phyloP scores from a whole-genome alignment of 1,140 invertebrate species.

The Brachionus rotundiformis region DNA sequence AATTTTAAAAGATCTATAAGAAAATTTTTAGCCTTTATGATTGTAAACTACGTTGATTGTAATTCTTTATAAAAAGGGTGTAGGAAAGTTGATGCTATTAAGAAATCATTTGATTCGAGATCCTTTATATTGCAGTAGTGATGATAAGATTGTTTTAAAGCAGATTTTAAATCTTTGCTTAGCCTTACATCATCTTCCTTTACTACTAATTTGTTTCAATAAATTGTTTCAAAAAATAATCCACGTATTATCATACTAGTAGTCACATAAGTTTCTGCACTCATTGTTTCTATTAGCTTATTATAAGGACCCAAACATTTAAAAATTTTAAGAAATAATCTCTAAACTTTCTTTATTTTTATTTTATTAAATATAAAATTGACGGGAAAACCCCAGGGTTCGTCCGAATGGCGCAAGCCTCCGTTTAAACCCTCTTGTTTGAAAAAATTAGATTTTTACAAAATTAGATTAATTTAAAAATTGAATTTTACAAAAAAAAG shows the following conservation, averaged over 20 bases:
- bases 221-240: not conserved
- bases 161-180: not conserved
- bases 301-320: slow-evolving; percentile 18
- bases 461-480: no score
- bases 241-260: not conserved
- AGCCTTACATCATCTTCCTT: not conserved
- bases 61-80: slow-evolving; percentile 9
- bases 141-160: not conserved
- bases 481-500: no score
- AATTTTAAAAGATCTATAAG: not conserved
- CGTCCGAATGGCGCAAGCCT: no score
- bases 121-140: not conserved
- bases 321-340: not conserved
- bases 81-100: not conserved
- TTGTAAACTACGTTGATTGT: not conserved
- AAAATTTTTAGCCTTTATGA: not conserved
- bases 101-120: not conserved
- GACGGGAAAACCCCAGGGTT: no score
- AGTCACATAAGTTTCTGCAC: slow-evolving; percentile 6
- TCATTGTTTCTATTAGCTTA: slow-evolving; percentile 18
- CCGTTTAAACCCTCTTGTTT: no score
- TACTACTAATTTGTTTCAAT: not conserved
- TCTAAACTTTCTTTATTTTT: no score
- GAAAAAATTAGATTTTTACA: no score
- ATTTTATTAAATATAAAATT: no score